Percentiles rank a stretch among this genome's conserved stretches.
Evolutionary conservation across 2,797 vertebrate species (phyloP).

Genomic region (Pitangus sulphuratus): DNA sequence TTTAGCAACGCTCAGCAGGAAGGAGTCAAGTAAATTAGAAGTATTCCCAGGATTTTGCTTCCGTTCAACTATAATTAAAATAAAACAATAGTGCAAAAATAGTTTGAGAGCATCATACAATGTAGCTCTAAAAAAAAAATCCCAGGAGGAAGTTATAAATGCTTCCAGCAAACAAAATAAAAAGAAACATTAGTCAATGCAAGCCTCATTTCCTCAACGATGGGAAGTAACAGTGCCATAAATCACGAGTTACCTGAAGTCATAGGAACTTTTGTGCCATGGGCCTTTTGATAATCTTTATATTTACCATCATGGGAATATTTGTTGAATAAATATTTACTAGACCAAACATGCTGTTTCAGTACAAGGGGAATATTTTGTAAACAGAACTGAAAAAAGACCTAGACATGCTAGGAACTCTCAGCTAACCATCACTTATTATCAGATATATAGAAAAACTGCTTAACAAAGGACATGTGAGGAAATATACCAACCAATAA

Average conservation of each 20-base stretch:
- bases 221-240: conserved; percentile 70
- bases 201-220: conserved; percentile 76
- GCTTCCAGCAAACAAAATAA: conserved; percentile 76
- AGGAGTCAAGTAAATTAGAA: conserved; percentile 54
- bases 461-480: not conserved
- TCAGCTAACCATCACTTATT: not conserved
- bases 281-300: conserved; percentile 69
- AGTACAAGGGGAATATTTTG: not conserved
- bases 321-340: conserved; percentile 70
- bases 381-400: conserved; percentile 31
- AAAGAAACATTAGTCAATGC: conserved; percentile 76
- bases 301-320: conserved; percentile 52
- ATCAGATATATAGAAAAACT: not conserved
- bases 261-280: conserved; percentile 51
- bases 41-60: conserved; percentile 60
- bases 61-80: conserved; percentile 72
- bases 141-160: conserved; percentile 74
- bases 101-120: conserved; percentile 20
- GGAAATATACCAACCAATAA: not conserved
- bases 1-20: conserved; percentile 13
- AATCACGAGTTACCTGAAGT: conserved; percentile 75
- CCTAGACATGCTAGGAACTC: not conserved
- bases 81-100: conserved; percentile 55
- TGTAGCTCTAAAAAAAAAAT: conserved; percentile 29
- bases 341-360: not conserved